Evolutionary conservation across 2,113 vertebrate species (phyloP).

Genomic region (Naja naja): DNA sequence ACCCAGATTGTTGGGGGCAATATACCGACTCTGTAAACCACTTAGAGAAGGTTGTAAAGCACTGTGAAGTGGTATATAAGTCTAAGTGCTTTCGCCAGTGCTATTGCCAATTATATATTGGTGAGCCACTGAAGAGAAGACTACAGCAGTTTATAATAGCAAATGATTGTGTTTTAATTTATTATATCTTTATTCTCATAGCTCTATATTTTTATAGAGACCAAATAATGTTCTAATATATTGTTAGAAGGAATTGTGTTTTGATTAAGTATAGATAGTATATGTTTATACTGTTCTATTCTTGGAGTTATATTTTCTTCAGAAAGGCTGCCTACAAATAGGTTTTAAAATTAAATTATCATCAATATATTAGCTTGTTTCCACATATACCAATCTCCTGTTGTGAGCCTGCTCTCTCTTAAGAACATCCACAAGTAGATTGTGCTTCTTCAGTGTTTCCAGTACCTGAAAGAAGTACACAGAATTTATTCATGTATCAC

Average conservation of each 20-base stretch:
- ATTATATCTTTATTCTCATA: not conserved
- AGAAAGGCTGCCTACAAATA: not conserved
- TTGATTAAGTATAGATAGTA: not conserved
- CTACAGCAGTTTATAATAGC: not conserved
- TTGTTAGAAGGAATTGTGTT: not conserved
- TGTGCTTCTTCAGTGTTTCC: constrained; percentile 83
- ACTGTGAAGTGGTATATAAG: not conserved
- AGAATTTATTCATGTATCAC: not conserved
- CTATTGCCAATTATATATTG: not conserved
- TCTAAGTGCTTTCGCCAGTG: not conserved
- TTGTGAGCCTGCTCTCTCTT: constrained; percentile 86
- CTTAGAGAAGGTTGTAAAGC: not conserved
- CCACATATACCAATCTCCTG: constrained; percentile 82
- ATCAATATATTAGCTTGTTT: not conserved
- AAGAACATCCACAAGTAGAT: constrained; percentile 81
- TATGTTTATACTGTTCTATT: not conserved
- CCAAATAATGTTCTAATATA: not conserved
- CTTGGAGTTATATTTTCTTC: not conserved
- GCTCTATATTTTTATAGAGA: not conserved
- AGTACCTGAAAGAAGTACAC: constrained; percentile 73
- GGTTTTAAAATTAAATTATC: not conserved
- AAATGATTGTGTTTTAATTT: not conserved
- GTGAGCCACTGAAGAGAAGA: not conserved
- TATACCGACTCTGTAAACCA: not conserved
- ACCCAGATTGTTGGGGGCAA: not conserved